These are phyloP conservation scores for Lepidurus arcticus DNA, from an alignment of 1,140 invertebrate species.

Conservation along the genomic window DNA sequence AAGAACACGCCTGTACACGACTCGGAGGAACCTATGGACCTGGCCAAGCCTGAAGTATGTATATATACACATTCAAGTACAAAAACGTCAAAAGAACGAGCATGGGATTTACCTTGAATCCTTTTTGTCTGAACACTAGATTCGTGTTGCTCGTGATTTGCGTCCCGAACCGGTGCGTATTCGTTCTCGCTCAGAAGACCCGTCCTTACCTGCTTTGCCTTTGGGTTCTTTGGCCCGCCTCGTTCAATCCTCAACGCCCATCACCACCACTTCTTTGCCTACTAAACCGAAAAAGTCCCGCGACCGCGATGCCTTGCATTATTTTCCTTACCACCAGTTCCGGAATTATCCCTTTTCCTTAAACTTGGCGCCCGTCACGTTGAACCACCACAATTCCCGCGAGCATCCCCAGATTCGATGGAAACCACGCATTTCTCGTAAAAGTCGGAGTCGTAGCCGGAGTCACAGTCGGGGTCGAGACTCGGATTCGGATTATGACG, in stretches of 20 bases:
- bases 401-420: slow-evolving; percentile 7
- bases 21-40: slow-evolving; percentile 25
- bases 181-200: slow-evolving; percentile 15
- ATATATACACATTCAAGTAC: background rate
- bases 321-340: slow-evolving; percentile 15
- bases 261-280: background rate
- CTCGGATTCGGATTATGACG: slow-evolving; percentile 27
- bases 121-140: background rate
- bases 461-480: slow-evolving; percentile 20
- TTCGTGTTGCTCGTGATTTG: slow-evolving; percentile 18
- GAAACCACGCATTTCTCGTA: background rate
- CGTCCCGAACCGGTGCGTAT: slow-evolving; percentile 12
- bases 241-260: background rate
- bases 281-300: background rate
- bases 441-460: slow-evolving; percentile 24
- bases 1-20: background rate
- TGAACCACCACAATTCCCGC: slow-evolving; percentile 22
- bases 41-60: slow-evolving; percentile 23
- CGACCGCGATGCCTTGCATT: slow-evolving; percentile 17
- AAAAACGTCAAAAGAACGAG: background rate
- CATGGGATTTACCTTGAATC: background rate
- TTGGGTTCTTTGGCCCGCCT: slow-evolving; percentile 17
- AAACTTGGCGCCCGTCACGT: slow-evolving; percentile 28
- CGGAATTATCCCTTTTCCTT: slow-evolving; percentile 32
- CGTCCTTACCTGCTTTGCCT: slow-evolving; percentile 8